These are phyloP conservation scores for Margarornis squamiger DNA, from an alignment of 2,797 vertebrate genomes.

Conservation along the genomic window DNA sequence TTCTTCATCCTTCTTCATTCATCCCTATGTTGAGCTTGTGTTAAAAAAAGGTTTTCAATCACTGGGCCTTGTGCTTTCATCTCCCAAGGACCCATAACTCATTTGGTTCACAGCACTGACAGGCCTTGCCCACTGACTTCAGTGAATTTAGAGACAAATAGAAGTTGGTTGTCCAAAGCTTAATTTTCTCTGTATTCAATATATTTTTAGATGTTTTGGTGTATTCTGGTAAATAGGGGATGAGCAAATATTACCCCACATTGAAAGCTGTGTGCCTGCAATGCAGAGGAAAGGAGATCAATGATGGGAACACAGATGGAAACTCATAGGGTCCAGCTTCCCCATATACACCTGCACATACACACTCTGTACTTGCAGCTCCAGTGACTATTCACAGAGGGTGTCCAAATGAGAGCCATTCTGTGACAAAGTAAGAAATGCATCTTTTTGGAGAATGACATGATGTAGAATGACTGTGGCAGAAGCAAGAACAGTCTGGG, in stretches of 20 bases:
- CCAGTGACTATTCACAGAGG: background rate
- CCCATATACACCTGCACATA: accelerated
- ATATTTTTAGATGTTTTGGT: background rate
- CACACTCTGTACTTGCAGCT: background rate
- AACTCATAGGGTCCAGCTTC: background rate
- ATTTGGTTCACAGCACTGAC: background rate
- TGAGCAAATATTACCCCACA: background rate
- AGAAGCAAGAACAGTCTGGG: background rate
- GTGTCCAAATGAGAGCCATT: background rate
- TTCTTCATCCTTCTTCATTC: background rate
- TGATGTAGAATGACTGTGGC: background rate
- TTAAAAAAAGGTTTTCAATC: background rate
- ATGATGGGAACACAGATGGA: background rate
- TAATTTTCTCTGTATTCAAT: background rate
- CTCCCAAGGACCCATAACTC: background rate
- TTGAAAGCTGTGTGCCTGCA: background rate
- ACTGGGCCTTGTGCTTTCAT: background rate
- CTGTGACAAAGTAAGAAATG: background rate
- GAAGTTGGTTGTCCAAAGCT: background rate
- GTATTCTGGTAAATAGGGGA: background rate
- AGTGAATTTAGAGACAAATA: background rate
- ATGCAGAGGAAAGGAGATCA: background rate
- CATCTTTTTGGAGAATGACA: background rate
- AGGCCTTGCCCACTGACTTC: background rate
- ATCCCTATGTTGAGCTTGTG: background rate